Conservation (phyloP, 2,888 invertebrate genomes). For the Drosophila paranaensis region DNA sequence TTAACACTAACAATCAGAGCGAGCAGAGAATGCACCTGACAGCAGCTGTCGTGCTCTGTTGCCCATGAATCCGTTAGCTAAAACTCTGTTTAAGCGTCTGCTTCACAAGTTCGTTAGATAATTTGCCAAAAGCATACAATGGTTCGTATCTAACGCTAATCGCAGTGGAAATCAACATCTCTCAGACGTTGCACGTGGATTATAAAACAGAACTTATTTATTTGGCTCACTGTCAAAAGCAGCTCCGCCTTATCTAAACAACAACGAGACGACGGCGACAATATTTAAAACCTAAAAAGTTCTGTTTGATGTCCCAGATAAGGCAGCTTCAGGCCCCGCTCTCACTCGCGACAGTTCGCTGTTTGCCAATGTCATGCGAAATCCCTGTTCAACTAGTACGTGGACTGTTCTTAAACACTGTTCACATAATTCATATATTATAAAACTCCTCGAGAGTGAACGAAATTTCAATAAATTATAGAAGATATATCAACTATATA, state of each 20-base stretch:
- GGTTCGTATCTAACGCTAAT: constrained; percentile 29
- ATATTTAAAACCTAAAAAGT: constrained; percentile 21
- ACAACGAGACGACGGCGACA: constrained; percentile 4
- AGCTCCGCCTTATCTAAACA: constrained; percentile 36
- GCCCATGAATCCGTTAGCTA: constrained; percentile 13
- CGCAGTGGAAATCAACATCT: constrained; percentile 13
- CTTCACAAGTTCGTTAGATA: constrained; percentile 7
- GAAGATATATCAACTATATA: neutral
- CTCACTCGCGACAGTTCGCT: constrained; percentile 19
- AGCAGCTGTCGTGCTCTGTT: constrained; percentile 49
- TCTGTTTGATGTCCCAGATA: constrained; percentile 48
- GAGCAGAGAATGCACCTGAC: constrained; percentile 45
- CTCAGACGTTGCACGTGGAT: constrained; percentile 25
- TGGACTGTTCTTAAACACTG: constrained; percentile 29
- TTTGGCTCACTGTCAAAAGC: constrained; percentile 29
- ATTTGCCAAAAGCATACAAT: constrained; percentile 28
- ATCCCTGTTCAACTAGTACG: constrained; percentile 19
- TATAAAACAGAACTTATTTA: constrained; percentile 44
- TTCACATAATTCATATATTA: neutral
- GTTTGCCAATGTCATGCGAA: constrained; percentile 53
- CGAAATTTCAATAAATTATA: constrained; percentile 6
- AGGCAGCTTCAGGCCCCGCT: constrained; percentile 9
- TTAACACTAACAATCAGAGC: constrained; percentile 64
- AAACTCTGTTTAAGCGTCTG: constrained; percentile 5
- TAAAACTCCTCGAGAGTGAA: neutral